These are phyloP conservation scores for Tenualosa thibaudeaui DNA, from an alignment of 2,797 vertebrate species.

Conservation along the genomic window DNA sequence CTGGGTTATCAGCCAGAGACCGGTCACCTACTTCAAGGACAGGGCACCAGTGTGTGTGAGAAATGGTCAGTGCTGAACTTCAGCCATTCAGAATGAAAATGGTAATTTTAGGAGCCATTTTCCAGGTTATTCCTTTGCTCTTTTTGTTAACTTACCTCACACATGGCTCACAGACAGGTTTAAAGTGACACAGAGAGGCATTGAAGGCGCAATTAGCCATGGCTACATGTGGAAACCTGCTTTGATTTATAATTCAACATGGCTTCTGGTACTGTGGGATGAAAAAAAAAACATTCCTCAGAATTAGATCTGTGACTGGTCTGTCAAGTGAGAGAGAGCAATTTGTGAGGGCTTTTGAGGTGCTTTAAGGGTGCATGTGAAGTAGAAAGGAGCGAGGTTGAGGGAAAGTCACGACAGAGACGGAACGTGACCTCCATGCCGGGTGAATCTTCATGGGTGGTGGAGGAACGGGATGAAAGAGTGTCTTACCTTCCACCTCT, in stretches of 20 bases:
- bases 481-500: neutral
- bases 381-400: conserved; percentile 8
- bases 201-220: conserved; percentile 71
- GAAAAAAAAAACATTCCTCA: conserved; percentile 55
- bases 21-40: conserved; percentile 42
- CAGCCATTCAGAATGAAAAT: conserved; percentile 10
- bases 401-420: conserved; percentile 12
- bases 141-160: conserved; percentile 50
- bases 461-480: neutral
- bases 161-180: conserved; percentile 55
- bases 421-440: conserved; percentile 18
- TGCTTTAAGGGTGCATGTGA: conserved; percentile 50
- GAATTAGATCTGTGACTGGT: conserved; percentile 66
- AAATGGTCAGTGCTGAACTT: conserved; percentile 15
- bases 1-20: conserved; percentile 45
- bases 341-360: conserved; percentile 62
- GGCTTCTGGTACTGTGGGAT: conserved; percentile 30
- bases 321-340: conserved; percentile 35
- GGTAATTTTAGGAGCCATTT: conserved; percentile 40
- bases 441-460: conserved; percentile 3
- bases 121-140: conserved; percentile 20
- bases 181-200: conserved; percentile 63
- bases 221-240: conserved; percentile 67
- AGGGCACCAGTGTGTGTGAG: conserved; percentile 15
- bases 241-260: conserved; percentile 81